Percentiles rank a stretch among this genome's conserved stretches.
Evolutionary conservation across 1,140 invertebrate genomes (phyloP).

Genomic region (Brachionus koreanus): DNA sequence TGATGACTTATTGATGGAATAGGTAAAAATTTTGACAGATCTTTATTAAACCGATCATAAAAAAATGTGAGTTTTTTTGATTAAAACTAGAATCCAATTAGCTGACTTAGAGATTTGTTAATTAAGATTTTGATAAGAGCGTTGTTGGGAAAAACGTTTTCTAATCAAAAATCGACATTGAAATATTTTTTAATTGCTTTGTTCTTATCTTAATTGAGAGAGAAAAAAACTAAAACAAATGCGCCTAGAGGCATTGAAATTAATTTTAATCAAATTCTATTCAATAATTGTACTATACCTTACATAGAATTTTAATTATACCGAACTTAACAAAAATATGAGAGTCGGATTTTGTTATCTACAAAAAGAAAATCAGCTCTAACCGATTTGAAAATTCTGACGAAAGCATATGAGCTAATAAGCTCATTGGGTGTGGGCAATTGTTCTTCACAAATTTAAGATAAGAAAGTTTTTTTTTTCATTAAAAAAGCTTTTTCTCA

Average conservation of each 20-base stretch:
- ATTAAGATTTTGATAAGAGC: not conserved
- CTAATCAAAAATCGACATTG: not conserved
- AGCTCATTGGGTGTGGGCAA: not conserved
- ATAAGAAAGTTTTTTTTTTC: conserved; percentile 1
- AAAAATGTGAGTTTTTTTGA: not conserved
- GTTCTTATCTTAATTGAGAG: not conserved
- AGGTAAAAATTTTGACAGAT: too few species aligned
- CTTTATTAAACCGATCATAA: not conserved
- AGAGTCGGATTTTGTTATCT: not conserved
- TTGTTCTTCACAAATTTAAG: not conserved
- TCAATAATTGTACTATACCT: not conserved
- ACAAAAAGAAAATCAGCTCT: not conserved
- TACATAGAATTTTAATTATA: not conserved
- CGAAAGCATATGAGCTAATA: not conserved
- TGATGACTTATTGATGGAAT: too few species aligned
- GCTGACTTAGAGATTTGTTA: not conserved
- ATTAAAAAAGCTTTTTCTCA: not conserved
- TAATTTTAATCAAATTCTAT: not conserved
- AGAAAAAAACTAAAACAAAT: not conserved
- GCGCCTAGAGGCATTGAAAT: not conserved
- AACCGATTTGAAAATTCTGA: not conserved
- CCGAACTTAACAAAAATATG: not conserved
- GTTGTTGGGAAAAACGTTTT: not conserved
- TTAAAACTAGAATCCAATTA: not conserved
- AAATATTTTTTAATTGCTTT: not conserved